A percentile compares a stretch with the other conserved stretches of the same genome.
phyloP scores from a whole-genome alignment of 2,113 vertebrate species.

The Plecotus auritus region DNA sequence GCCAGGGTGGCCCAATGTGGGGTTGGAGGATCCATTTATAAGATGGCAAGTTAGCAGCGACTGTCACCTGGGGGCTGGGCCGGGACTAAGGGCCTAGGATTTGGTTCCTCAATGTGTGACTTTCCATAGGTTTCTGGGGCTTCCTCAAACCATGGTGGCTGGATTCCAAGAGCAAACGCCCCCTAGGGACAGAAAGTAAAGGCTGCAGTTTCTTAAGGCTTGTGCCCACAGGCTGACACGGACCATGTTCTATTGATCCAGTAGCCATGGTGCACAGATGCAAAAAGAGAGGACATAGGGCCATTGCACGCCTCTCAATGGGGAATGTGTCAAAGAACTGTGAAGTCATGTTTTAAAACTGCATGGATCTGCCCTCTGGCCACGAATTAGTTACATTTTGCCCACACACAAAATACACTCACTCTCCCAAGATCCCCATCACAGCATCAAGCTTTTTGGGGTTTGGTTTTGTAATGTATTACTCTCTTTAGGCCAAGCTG shows the following conservation, averaged over 20 bases:
- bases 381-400: background rate
- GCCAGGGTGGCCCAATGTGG: background rate
- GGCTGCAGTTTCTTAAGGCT: background rate
- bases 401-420: background rate
- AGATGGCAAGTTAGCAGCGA: background rate
- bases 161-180: background rate
- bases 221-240: background rate
- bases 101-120: background rate
- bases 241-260: background rate
- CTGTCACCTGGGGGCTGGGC: background rate
- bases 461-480: background rate
- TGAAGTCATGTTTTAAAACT: background rate
- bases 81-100: accelerated
- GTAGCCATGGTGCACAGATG: background rate
- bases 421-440: background rate
- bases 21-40: background rate
- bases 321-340: background rate
- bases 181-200: background rate
- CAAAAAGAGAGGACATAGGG: background rate
- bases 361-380: background rate
- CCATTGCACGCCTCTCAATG: background rate
- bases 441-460: background rate
- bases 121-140: background rate
- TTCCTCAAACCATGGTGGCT: background rate
- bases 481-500: background rate